Evolutionary conservation across 1,140 invertebrate species (phyloP), one percentile per base, ranked within the genome.

Genomic region (Idris sp.): DNA sequence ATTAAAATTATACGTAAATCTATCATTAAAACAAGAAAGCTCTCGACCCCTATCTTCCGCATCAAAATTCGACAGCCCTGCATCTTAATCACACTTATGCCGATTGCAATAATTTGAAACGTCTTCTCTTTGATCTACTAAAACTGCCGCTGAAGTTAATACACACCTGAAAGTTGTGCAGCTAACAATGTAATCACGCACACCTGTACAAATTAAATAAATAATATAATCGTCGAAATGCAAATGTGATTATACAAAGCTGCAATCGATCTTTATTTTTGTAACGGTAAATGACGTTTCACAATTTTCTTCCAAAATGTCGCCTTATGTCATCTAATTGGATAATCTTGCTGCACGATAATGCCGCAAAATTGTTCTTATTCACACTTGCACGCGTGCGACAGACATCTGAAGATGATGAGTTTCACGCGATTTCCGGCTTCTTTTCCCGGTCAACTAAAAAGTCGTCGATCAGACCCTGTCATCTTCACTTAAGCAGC

Each of bases 191-290:
- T 54, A 22, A 31, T 18, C 25, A 67, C 14, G n/a, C 33, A 31
- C 67, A 72, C 25, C 67, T 72, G 67, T 62, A 54, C 48, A 13
- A 58, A 64, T 58, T 49, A 64, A 73, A 58, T 64, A 73, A 73
- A 59, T 53, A 58, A 58, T 40, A 41, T 35, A 56, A 62, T 56
- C 8, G 19, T 40, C n/a, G 35, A 51, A 41, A 62, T 31, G 28
- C 5, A 48, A 22, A 22, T 6, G 19, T 6, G 2, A 4, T 71
- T 31, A 69, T 28, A 28, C 30, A 59, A 31, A 65, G 48, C 26
- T 36, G 53, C 46, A n/a, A 38, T 73, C 30, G 31, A 14, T 36
- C 33, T 40, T 62, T 58, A 73, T 73, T n/a, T n/a, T 59, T 22
- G 43, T 58, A 56, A 64, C 58, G 49, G 49, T 58, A 58, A 49